Evolutionary conservation across 2,888 invertebrate species (phyloP).

Genomic region (Mythimna loreyi): DNA sequence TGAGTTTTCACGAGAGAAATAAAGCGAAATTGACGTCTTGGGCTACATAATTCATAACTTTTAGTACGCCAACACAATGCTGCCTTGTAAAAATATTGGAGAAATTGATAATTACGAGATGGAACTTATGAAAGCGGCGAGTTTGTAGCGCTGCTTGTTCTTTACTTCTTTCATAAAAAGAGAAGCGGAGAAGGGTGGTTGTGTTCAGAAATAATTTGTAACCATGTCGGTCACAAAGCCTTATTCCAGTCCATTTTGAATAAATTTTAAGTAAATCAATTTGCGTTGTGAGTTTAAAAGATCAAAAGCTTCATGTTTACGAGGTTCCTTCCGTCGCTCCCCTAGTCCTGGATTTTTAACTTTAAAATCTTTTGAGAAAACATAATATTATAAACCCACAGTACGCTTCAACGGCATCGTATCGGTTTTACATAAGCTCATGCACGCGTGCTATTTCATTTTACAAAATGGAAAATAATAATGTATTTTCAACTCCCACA

Average conservation of each 20-base stretch:
- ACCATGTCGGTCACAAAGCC: neutral
- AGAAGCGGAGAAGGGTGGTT: conserved; percentile 3
- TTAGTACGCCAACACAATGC: conserved; percentile 56
- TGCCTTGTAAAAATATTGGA: conserved; percentile 40
- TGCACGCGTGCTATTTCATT: conserved; percentile 25
- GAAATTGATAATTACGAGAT: conserved; percentile 42
- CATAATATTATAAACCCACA: conserved; percentile 27
- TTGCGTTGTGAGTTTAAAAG: conserved; percentile 16
- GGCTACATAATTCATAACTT: conserved; percentile 74
- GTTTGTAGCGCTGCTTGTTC: conserved; percentile 10
- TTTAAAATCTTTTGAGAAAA: conserved; percentile 19
- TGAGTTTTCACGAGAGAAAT: conserved; percentile 80
- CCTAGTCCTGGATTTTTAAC: neutral
- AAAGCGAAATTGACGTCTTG: conserved; percentile 80
- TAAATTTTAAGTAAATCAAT: conserved; percentile 9
- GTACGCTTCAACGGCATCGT: neutral
- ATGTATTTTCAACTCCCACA: conserved; percentile 33
- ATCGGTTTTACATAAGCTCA: conserved; percentile 26
- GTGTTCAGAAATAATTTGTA: conserved; percentile 4
- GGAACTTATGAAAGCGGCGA: conserved; percentile 5
- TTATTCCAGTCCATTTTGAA: conserved; percentile 10
- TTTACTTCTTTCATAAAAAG: conserved; percentile 3
- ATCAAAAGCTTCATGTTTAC: conserved; percentile 25
- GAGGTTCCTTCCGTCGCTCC: neutral
- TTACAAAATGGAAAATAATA: conserved; percentile 23